A percentile compares a stretch with the other conserved stretches of the same genome.
Evolutionary conservation across 2,113 vertebrate genomes (phyloP).

Genomic region (Zosterops pallidus): DNA sequence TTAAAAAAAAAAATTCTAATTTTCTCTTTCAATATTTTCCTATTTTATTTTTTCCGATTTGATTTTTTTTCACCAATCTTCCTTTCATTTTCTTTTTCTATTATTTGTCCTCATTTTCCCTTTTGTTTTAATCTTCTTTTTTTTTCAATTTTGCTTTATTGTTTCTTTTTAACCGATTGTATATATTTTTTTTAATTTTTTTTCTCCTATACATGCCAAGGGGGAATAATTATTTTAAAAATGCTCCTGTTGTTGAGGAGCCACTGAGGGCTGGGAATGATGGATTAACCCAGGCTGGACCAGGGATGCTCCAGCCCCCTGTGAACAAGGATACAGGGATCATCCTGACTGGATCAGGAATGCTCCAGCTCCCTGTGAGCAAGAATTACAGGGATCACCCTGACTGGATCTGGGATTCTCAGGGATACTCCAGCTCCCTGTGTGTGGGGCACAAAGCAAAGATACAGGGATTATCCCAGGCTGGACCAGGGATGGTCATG

Average conservation of each 20-base stretch:
- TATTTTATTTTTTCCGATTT: background rate
- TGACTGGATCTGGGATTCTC: too few species aligned
- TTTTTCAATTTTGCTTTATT: background rate
- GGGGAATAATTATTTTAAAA: background rate
- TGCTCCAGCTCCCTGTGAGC: background rate
- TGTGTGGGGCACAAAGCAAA: background rate
- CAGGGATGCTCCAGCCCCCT: too few species aligned
- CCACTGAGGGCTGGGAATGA: background rate
- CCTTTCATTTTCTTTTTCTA: background rate
- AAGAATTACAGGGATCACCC: background rate
- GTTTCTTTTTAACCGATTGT: background rate
- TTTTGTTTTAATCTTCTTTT: background rate
- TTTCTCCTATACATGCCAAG: background rate
- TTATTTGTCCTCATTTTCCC: background rate
- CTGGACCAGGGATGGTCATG: background rate
- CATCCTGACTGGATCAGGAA: fast-evolving
- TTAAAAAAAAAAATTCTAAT: background rate
- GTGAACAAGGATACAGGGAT: background rate
- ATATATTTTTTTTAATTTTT: background rate
- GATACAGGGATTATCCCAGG: background rate
- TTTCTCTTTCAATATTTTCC: background rate
- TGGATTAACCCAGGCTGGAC: background rate
- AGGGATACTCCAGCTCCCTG: too few species aligned
- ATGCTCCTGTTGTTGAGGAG: background rate
- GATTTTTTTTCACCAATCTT: background rate